Conservation (phyloP, 2,113 vertebrate genomes). For the Anguilla rostrata region DNA sequence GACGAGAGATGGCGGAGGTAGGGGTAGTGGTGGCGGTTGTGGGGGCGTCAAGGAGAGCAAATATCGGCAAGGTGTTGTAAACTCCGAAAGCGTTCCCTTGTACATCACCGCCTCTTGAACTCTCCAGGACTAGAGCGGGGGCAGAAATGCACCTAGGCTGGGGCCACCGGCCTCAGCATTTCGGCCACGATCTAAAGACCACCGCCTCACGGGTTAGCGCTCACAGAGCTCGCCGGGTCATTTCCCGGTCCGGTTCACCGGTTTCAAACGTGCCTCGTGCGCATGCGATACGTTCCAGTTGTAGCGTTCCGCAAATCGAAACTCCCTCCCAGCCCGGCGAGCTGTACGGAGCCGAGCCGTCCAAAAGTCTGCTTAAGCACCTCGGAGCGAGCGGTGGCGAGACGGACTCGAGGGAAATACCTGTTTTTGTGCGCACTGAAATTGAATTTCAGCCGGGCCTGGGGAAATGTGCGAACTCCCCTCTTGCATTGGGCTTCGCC, state of each 20-base stretch:
- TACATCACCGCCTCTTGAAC: neutral
- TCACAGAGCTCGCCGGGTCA: slow-evolving; percentile 17
- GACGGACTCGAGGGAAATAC: neutral
- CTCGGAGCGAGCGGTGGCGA: neutral
- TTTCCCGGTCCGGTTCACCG: slow-evolving; percentile 13
- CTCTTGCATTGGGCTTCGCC: neutral
- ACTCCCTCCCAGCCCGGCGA: slow-evolving; percentile 23
- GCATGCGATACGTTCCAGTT: slow-evolving; percentile 39
- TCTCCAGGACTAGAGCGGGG: neutral
- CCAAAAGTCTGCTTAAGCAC: slow-evolving; percentile 5
- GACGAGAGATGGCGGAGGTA: neutral
- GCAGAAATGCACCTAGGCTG: neutral
- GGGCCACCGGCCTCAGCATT: neutral
- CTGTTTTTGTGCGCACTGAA: neutral
- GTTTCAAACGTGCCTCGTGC: slow-evolving; percentile 30
- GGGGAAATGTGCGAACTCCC: neutral
- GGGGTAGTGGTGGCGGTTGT: neutral
- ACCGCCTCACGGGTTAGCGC: slow-evolving; percentile 16
- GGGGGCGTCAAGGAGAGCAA: neutral
- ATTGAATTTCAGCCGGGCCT: neutral
- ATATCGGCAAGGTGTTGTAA: neutral
- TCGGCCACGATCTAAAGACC: slow-evolving; percentile 18
- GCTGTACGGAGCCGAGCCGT: slow-evolving; percentile 28
- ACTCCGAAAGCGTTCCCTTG: neutral
- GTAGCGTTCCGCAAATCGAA: slow-evolving; percentile 17